Base-by-base conservation (phyloP, 2,888 invertebrate species). In the Drosophila tripunctata region DNA sequence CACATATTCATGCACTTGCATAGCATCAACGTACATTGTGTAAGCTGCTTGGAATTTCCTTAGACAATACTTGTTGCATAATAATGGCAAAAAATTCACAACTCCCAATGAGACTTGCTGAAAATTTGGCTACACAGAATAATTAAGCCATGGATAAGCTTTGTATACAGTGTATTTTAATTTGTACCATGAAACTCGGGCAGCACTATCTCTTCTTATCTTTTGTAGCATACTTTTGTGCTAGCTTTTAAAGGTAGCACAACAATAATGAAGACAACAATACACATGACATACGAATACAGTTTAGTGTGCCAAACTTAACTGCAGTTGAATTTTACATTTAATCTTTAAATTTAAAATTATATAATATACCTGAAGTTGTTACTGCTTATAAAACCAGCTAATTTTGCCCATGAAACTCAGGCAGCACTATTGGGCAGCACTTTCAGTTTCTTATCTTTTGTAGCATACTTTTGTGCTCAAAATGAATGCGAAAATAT, bases 41-140 rank as follows among this genome's bases (percentile, higher is more conserved):
- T 40, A 48, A 50, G 43, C 61, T 22, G 45, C 62, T 44, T 43
- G 57, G 52, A 52, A 57, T 56, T 74, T 54, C 51, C 54, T 41
- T n/a, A 64, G 67, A 71, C 60, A 69, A 63, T 58, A 83, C 79
- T 79, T 86, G 87, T 79, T 86, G 87, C 77, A 83, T 83, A 86
- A 68, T 67, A 85, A 81, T 61, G 65, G 30, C 43, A 15, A 43
- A 62, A 44, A 10, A 54, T 55, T 50, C 38, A 35, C 4, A 33
- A 47, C 30, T 30, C 3, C 14, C 21, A 10, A 21, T 19, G 44
- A 30, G 24, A 56, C 30, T 24, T 15, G 38, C 33, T 35, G 6
- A 14, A 35, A 58, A 22, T 22, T 63, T 19, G 19, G n/a, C n/a
- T 24, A 22, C 31, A 52, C 15, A 31, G 24, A 22, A 17, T 52